Evolutionary conservation across 2,113 vertebrate genomes (phyloP).

Genomic region (Uria aalge): DNA sequence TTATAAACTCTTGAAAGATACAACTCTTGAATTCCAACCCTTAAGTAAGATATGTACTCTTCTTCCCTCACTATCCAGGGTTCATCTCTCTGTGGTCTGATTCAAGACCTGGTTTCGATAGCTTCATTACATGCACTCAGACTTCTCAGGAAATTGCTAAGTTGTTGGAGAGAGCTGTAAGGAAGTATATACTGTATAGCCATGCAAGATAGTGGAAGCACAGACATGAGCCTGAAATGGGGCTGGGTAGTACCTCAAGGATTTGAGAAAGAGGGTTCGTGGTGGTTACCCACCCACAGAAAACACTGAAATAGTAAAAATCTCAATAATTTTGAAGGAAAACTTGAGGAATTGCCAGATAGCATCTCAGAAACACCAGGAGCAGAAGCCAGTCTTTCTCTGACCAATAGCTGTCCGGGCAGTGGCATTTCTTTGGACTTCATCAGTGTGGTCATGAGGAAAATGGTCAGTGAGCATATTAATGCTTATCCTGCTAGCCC

Average conservation of each 20-base stretch:
- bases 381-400: not conserved
- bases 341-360: not conserved
- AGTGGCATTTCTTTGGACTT: not conserved
- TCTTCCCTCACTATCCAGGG: not conserved
- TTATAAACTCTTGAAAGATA: not conserved
- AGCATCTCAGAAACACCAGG: not conserved
- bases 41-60: not conserved
- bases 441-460: fast-evolving
- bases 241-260: not conserved
- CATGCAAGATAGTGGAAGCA: not conserved
- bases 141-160: not conserved
- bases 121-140: fast-evolving
- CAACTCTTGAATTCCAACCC: not conserved
- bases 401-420: not conserved
- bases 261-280: not conserved
- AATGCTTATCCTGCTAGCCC: not conserved
- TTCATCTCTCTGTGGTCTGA: not conserved
- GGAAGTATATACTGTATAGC: not conserved
- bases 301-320: not conserved
- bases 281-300: not conserved
- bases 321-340: not conserved
- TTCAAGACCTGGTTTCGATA: not conserved
- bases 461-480: not conserved
- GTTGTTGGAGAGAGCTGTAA: not conserved
- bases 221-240: not conserved